Evolutionary conservation across 1,140 invertebrate species (phyloP), one percentile per base, ranked within the genome.

Genomic region (Belonocnema kinseyi): DNA sequence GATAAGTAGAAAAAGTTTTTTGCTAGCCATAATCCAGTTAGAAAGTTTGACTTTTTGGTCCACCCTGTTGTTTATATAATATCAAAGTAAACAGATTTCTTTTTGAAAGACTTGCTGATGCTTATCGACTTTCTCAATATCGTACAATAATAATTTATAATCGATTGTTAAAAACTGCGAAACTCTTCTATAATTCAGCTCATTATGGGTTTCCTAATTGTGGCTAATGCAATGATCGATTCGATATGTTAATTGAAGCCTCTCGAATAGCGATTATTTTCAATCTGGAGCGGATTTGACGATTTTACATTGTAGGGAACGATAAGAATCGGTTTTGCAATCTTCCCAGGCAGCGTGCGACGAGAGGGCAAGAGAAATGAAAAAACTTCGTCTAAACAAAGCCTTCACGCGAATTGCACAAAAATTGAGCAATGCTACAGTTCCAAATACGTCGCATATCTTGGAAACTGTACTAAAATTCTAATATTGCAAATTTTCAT

Each of bases 261-360:
- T 16, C 33, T 7, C 12, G 61, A 66, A 40, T 40, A 40, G 26
- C 33, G 26, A 66, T 66, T 66, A 66, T 33, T n/a, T 40, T 3
- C 26, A 80, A 75, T 81, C 85, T 85, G 74, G 82, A 83, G 82
- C 83, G 82, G 81, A 86, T 87, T 89, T 80, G 83, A 85, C 84
- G 84, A 83, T 85, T 73, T 86, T 86, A 81, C 82, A 85, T 88
- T 85, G 88, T 82, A 78, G 72, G 74, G 72, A 70, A 73, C 81
- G 82, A 86, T 85, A 88, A 87, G 83, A 90, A 89, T 89, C 82
- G 83, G 76, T 90, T 87, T 88, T 85, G 88, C 82, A 86, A 90
- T 86, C 84, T 90, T 90, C 88, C 85, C 88, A 90, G 84, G 85
- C 85, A 80, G 79, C 76, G 81, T 79, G 54, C 6, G 17, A 56